phyloP scores from a whole-genome alignment of 2,113 vertebrate species.

The Callaeas wilsoni region DNA sequence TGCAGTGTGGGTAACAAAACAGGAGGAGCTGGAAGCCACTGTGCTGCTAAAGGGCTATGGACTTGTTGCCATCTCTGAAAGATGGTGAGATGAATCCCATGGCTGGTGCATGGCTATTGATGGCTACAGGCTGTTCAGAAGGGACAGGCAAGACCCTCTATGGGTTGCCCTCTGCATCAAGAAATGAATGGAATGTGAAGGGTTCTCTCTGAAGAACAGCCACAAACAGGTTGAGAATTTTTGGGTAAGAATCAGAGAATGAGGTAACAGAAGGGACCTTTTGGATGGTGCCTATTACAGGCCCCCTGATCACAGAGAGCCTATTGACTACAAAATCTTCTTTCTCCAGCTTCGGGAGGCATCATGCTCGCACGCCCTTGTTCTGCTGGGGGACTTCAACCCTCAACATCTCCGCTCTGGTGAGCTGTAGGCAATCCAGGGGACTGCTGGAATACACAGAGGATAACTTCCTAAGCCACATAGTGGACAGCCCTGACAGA shows the following conservation, averaged over 20 bases:
- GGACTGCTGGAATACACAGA: not conserved
- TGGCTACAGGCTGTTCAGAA: not conserved
- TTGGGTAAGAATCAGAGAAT: not conserved
- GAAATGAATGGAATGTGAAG: not conserved
- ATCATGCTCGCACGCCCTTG: not conserved
- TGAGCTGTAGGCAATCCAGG: not conserved
- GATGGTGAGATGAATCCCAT: not conserved
- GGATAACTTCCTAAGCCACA: not conserved
- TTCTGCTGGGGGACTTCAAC: not conserved
- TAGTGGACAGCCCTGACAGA: not conserved
- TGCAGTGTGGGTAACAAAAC: not conserved
- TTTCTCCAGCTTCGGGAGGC: not conserved
- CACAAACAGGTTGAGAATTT: not conserved
- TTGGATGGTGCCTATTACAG: not conserved
- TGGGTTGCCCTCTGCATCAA: not conserved
- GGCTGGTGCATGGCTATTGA: fast-evolving
- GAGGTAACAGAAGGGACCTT: not conserved
- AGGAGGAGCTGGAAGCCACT: not conserved
- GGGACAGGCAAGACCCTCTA: not conserved
- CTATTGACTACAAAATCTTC: not conserved
- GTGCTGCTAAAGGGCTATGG: not conserved
- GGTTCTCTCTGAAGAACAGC: not conserved
- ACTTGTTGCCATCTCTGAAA: not conserved
- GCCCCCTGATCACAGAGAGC: not conserved
- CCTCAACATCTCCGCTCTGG: not conserved